phyloP scores from a whole-genome alignment of 2,113 vertebrate species.

The Siniperca knerii region DNA sequence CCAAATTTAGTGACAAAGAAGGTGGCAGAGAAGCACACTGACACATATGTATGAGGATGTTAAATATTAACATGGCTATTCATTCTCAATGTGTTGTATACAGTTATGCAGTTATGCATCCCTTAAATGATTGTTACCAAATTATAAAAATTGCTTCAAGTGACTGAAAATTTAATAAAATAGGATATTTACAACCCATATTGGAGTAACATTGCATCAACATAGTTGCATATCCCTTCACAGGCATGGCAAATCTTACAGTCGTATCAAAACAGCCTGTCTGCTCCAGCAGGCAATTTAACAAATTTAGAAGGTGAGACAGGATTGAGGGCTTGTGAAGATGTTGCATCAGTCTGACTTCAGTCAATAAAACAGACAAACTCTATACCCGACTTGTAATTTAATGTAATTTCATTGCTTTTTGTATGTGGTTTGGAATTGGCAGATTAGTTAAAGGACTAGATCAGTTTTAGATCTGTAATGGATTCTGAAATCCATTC shows the following conservation, averaged over 20 bases:
- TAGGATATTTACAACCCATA: too few relatives aligned
- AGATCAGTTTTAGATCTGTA: neutral
- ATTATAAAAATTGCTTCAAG: neutral
- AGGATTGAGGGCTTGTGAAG: slow-evolving; percentile 2
- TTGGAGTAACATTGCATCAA: too few relatives aligned
- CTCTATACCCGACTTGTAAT: neutral
- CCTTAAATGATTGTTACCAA: neutral
- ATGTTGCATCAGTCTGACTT: slow-evolving; percentile 13
- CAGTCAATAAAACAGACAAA: neutral
- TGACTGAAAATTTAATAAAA: neutral
- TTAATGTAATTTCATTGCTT: neutral
- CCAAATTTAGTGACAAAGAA: neutral
- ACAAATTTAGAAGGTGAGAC: slow-evolving; percentile 13
- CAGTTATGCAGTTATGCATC: neutral
- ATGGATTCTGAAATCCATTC: neutral
- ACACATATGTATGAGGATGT: too few relatives aligned
- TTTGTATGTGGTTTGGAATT: neutral
- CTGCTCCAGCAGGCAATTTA: neutral
- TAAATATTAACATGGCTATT: slow-evolving; percentile 3
- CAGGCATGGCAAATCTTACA: too few relatives aligned
- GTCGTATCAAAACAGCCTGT: neutral
- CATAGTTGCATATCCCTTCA: too few relatives aligned
- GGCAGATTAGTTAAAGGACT: neutral
- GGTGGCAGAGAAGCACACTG: neutral
- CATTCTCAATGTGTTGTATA: slow-evolving; percentile 1